Evolutionary conservation across 1,140 invertebrate species (phyloP).

Genomic region (Trichoplusia ni): DNA sequence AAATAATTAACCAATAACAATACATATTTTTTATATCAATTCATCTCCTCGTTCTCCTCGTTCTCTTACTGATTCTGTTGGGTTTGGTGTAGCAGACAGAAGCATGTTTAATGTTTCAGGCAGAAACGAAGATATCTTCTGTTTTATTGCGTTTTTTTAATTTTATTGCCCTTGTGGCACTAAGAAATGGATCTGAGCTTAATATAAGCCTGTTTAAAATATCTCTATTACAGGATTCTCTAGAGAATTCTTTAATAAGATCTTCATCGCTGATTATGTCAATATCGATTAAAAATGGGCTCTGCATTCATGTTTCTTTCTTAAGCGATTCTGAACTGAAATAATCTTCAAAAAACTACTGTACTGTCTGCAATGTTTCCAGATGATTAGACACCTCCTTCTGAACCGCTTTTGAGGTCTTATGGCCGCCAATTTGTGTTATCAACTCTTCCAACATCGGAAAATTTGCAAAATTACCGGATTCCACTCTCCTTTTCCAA

Average conservation of each 20-base stretch:
- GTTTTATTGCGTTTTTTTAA: too few species aligned
- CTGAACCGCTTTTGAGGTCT: background rate
- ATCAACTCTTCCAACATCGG: background rate
- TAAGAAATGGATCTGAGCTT: background rate
- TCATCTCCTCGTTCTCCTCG: too few species aligned
- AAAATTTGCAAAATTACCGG: conserved; percentile 10
- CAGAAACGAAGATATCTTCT: background rate
- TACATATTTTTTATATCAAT: too few species aligned
- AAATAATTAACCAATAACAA: too few species aligned
- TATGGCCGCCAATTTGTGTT: background rate
- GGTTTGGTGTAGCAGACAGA: background rate
- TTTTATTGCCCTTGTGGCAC: background rate
- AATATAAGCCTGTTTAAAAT: too few species aligned
- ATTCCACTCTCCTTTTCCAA: conserved; percentile 12
- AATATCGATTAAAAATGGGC: conserved; percentile 28
- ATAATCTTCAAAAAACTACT: conserved; percentile 18
- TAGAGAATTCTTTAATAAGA: conserved; percentile 32
- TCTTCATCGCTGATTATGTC: conserved; percentile 27
- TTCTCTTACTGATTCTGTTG: too few species aligned
- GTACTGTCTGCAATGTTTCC: background rate
- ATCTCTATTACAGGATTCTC: too few species aligned
- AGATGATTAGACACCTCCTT: background rate
- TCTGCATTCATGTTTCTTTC: conserved; percentile 26
- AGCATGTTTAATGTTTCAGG: background rate
- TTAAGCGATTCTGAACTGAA: conserved; percentile 5